Conservation (phyloP, 1,140 invertebrate species). For the Stegodyphus mimosarum region DNA sequence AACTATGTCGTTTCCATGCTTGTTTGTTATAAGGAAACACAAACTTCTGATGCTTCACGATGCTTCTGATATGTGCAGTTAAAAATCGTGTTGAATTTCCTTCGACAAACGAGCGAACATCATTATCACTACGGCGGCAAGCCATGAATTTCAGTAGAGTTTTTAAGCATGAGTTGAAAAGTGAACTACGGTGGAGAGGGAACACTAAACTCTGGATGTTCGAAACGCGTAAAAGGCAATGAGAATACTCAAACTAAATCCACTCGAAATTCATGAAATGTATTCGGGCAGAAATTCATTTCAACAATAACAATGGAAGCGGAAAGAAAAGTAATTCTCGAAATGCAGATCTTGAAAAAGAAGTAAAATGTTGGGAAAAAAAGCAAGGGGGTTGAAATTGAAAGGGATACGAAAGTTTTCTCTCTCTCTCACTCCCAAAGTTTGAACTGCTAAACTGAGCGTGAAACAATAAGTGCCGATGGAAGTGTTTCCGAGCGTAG, state of each 20-base stretch:
- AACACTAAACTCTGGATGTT: no score
- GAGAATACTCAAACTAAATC: conserved; percentile 32
- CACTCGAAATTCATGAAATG: conserved; percentile 33
- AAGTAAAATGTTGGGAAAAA: conserved; percentile 1
- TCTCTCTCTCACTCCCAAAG: conserved; percentile 9
- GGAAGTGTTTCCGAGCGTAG: conserved; percentile 41
- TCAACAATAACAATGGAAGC: conserved; percentile 28
- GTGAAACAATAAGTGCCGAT: conserved; percentile 51
- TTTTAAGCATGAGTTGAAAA: no score
- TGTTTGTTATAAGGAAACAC: no score
- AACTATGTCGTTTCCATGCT: no score
- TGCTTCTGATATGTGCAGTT: no score
- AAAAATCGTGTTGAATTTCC: no score
- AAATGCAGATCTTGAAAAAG: conserved; percentile 47
- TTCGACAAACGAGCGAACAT: no score
- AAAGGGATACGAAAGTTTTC: conserved; percentile 28
- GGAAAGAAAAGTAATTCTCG: conserved; percentile 51
- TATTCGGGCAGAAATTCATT: conserved; percentile 45
- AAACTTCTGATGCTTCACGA: no score
- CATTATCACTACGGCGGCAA: no score
- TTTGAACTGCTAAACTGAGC: conserved; percentile 55
- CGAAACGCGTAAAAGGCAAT: conserved; percentile 13
- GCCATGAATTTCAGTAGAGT: no score
- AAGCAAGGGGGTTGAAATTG: neutral
- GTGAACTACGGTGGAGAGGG: no score